phyloP scores from a whole-genome alignment of 2,113 vertebrate species.

The Podarcis cretensis region DNA sequence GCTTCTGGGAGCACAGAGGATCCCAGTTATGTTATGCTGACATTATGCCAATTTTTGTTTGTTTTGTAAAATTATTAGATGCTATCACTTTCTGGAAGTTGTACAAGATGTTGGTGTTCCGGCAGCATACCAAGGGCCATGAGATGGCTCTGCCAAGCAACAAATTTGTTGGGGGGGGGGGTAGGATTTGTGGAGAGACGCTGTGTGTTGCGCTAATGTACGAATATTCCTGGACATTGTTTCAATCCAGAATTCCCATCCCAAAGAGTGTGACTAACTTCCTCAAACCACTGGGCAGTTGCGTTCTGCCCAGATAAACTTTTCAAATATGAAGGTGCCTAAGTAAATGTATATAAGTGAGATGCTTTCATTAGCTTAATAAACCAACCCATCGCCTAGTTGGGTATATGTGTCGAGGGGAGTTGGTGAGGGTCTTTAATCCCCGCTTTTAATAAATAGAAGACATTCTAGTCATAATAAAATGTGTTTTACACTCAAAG shows the following conservation, averaged over 20 bases:
- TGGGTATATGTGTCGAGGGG: conserved; percentile 56
- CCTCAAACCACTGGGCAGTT: conserved; percentile 62
- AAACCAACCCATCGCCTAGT: conserved; percentile 63
- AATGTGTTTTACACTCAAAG: conserved; percentile 64
- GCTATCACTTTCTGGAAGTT: no score
- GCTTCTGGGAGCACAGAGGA: not conserved
- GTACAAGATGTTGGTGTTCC: not conserved
- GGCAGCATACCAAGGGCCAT: not conserved
- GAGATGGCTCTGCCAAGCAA: not conserved
- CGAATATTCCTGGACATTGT: not conserved
- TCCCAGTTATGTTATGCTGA: not conserved
- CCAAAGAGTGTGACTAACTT: conserved; percentile 70
- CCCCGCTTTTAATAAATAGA: conserved; percentile 78
- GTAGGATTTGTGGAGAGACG: not conserved
- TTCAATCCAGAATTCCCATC: conserved; percentile 49
- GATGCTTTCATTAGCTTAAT: conserved; percentile 69
- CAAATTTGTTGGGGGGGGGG: not conserved
- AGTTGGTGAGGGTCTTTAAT: conserved; percentile 67
- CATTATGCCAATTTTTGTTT: not conserved
- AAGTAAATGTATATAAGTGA: not conserved
- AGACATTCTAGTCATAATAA: conserved; percentile 82
- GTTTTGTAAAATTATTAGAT: no score
- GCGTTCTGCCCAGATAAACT: conserved; percentile 60
- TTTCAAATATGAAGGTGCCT: conserved; percentile 42
- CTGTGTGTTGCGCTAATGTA: not conserved